Evolutionary conservation across 2,797 vertebrate genomes (phyloP).

Genomic region (Ataeniobius toweri): DNA sequence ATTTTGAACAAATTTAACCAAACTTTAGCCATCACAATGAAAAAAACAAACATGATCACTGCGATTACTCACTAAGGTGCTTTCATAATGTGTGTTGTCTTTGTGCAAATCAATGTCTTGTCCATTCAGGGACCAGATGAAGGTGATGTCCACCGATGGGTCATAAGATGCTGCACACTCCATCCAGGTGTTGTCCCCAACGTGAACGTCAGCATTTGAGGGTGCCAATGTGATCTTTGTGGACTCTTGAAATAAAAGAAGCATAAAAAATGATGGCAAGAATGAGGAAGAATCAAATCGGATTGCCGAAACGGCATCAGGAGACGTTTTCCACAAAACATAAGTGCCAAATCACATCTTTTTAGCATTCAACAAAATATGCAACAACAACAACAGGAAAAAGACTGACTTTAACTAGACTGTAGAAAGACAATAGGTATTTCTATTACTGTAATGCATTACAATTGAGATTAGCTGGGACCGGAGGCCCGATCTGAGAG

Average conservation of each 20-base stretch:
- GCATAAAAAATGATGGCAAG: background rate
- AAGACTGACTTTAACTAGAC: too few relatives aligned
- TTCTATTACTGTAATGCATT: too few relatives aligned
- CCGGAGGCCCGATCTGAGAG: too few relatives aligned
- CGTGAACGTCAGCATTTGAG: constrained; percentile 87
- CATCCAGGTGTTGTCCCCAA: constrained; percentile 88
- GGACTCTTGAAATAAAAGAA: constrained; percentile 80
- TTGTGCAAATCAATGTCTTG: constrained; percentile 89
- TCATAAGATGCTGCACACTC: constrained; percentile 93
- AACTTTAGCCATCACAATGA: background rate
- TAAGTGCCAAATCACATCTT: background rate
- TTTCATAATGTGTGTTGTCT: constrained; percentile 86
- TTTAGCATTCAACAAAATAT: background rate
- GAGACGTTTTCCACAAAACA: background rate
- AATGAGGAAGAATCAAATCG: background rate
- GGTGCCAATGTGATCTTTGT: constrained; percentile 94
- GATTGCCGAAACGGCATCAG: background rate
- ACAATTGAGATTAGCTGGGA: too few relatives aligned
- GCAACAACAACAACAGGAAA: background rate
- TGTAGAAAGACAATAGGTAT: too few relatives aligned
- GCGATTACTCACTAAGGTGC: constrained; percentile 81
- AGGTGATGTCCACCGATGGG: constrained; percentile 89
- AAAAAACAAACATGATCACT: background rate
- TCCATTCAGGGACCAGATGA: constrained; percentile 92
- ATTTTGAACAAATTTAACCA: constrained; percentile 18